phyloP scores from a whole-genome alignment of 2,888 invertebrate genomes.

The Ecliptopera silaceata region DNA sequence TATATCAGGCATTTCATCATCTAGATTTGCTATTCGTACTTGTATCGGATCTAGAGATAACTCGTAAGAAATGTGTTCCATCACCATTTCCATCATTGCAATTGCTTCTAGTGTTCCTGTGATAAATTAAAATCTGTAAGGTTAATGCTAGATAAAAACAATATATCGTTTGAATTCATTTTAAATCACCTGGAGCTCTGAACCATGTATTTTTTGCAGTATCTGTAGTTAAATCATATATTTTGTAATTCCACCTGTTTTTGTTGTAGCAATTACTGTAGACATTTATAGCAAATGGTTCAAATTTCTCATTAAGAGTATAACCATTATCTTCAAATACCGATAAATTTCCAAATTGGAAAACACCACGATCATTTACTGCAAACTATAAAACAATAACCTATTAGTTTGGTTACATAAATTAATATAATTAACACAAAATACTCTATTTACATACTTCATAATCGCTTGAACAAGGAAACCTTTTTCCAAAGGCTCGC shows the following conservation, averaged over 20 bases:
- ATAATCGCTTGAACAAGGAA: conserved; percentile 61
- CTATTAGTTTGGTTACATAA: not conserved
- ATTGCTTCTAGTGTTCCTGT: conserved; percentile 79
- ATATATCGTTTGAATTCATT: too few species aligned
- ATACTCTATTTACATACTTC: conserved; percentile 48
- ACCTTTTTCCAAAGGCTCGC: conserved; percentile 77
- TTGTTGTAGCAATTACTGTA: conserved; percentile 55
- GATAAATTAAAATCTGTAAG: conserved; percentile 12
- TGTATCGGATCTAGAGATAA: conserved; percentile 81
- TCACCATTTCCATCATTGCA: conserved; percentile 80
- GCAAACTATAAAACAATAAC: conserved; percentile 42
- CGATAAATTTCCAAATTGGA: conserved; percentile 76
- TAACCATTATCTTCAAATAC: conserved; percentile 77
- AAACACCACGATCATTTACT: conserved; percentile 69
- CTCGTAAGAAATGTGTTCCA: conserved; percentile 84
- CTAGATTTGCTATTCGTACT: conserved; percentile 80
- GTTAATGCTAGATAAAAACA: not conserved
- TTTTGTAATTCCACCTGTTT: conserved; percentile 49
- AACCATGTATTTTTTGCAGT: conserved; percentile 60
- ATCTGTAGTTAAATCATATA: conserved; percentile 52
- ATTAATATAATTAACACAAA: not conserved
- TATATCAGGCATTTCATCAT: conserved; percentile 44
- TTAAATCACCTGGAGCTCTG: conserved; percentile 52
- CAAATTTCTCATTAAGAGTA: conserved; percentile 50
- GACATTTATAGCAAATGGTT: conserved; percentile 30